Percentiles rank a stretch among this genome's conserved stretches.
phyloP scores from a whole-genome alignment of 2,113 vertebrate genomes.

The Phaethornis superciliosus region DNA sequence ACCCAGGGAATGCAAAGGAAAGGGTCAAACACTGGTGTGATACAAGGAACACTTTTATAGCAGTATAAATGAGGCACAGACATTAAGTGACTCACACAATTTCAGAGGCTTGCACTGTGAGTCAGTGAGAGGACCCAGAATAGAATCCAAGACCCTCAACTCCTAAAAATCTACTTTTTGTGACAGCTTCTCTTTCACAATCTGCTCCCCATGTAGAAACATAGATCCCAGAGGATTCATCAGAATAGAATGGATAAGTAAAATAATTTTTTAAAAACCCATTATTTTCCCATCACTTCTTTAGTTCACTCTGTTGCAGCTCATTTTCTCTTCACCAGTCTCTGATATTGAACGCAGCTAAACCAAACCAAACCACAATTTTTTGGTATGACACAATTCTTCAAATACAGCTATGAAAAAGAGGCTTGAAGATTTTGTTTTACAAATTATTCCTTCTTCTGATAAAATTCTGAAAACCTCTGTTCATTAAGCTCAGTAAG shows the following conservation, averaged over 20 bases:
- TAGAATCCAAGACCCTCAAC: background rate
- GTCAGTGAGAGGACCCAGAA: conserved; percentile 9
- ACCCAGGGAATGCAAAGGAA: background rate
- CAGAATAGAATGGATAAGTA: background rate
- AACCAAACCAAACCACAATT: background rate
- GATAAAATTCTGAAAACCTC: background rate
- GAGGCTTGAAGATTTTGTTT: background rate
- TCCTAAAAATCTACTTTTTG: background rate
- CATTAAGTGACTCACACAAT: background rate
- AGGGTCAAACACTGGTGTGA: background rate
- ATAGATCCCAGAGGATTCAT: background rate
- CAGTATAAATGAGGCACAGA: conserved; percentile 31
- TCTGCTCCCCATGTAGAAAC: background rate
- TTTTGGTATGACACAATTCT: background rate
- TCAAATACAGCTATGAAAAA: background rate
- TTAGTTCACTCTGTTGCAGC: background rate
- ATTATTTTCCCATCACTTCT: background rate
- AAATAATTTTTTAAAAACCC: background rate
- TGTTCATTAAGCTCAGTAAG: background rate
- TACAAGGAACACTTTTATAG: background rate
- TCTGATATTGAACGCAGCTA: background rate
- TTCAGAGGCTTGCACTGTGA: background rate
- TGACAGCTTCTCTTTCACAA: conserved; percentile 8
- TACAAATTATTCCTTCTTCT: background rate
- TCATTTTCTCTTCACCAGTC: background rate